phyloP scores from a whole-genome alignment of 2,888 invertebrate genomes.

The Eledone cirrhosa region DNA sequence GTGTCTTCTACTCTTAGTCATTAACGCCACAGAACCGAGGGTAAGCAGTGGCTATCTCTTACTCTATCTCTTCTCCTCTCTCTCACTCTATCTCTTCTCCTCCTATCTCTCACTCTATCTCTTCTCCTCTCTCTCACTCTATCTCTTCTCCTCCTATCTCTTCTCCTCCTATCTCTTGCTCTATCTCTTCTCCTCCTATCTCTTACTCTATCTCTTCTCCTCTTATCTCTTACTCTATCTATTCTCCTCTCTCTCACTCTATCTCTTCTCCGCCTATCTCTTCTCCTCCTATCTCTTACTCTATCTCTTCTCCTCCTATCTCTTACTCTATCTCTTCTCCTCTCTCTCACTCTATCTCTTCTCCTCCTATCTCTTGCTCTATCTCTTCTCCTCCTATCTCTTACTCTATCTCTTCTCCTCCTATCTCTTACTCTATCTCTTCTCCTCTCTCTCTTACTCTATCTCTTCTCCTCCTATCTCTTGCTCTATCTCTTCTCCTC shows the following conservation, averaged over 20 bases:
- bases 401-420: background rate
- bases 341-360: background rate
- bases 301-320: background rate
- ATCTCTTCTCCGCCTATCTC: background rate
- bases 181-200: no score
- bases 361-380: background rate
- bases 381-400: background rate
- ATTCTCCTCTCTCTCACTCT: background rate
- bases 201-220: background rate
- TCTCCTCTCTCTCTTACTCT: background rate
- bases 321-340: background rate
- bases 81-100: background rate
- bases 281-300: background rate
- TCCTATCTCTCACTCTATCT: background rate
- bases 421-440: background rate
- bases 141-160: background rate
- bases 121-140: background rate
- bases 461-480: background rate
- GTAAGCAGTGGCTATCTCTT: no score
- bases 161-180: background rate
- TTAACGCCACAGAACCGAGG: no score
- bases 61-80: background rate
- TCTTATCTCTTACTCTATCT: background rate
- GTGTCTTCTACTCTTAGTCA: no score
- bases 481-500: background rate